These are phyloP conservation scores for Perca fluviatilis DNA, from an alignment of 2,113 vertebrate genomes.

Conservation along the genomic window DNA sequence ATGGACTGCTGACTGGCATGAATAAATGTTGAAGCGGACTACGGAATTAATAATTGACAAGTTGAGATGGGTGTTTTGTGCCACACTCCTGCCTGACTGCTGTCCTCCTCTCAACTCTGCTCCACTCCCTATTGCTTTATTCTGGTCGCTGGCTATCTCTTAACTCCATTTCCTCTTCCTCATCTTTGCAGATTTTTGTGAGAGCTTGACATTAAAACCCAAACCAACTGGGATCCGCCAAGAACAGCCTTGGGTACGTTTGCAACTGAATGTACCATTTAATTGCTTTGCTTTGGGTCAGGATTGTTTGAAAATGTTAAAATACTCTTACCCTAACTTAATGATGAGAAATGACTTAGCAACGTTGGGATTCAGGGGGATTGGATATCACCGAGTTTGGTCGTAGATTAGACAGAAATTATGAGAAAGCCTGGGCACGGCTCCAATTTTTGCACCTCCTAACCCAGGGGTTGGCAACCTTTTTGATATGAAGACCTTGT, in stretches of 20 bases:
- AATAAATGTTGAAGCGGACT: slow-evolving; percentile 62
- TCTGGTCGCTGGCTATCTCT: slow-evolving; percentile 38
- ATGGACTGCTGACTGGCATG: slow-evolving; percentile 45
- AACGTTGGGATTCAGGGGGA: neutral
- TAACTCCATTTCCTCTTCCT: slow-evolving; percentile 48
- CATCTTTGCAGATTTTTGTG: slow-evolving; percentile 52
- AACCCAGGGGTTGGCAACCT: no score
- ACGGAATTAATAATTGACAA: slow-evolving; percentile 70
- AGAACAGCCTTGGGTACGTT: slow-evolving; percentile 38
- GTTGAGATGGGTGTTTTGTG: slow-evolving; percentile 58
- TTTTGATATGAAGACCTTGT: no score
- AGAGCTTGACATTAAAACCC: slow-evolving; percentile 66
- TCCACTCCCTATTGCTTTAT: slow-evolving; percentile 39
- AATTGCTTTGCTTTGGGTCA: slow-evolving; percentile 64
- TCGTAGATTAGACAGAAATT: neutral
- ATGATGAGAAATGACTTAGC: slow-evolving; percentile 36
- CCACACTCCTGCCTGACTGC: slow-evolving; percentile 31
- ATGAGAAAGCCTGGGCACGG: neutral
- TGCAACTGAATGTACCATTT: slow-evolving; percentile 41
- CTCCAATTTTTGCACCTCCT: neutral
- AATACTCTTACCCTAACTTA: slow-evolving; percentile 45
- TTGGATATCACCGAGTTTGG: slow-evolving; percentile 1
- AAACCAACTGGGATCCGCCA: slow-evolving; percentile 47
- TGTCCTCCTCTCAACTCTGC: slow-evolving; percentile 39
- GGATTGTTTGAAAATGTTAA: slow-evolving; percentile 63